These are phyloP conservation scores for Sebastes jordani DNA, from an alignment of 2,797 vertebrate species.

Conservation along the genomic window DNA sequence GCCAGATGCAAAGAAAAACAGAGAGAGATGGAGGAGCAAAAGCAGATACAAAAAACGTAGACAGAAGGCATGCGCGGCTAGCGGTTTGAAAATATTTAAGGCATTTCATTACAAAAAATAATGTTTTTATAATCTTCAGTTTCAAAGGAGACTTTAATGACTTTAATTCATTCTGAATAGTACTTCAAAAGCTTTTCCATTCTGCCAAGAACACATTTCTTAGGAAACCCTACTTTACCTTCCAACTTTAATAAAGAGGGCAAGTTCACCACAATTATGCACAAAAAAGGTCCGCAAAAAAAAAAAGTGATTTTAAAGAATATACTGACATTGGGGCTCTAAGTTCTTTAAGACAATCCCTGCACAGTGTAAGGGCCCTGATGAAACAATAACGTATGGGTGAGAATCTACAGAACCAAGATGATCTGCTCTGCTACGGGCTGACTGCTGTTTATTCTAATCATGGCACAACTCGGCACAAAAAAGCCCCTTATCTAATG, in stretches of 20 bases:
- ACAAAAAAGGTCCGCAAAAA: constrained; percentile 17
- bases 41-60: constrained; percentile 4
- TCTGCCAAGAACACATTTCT: constrained; percentile 23
- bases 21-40: neutral
- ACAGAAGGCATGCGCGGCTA: neutral
- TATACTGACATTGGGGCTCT: constrained; percentile 15
- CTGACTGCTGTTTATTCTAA: constrained; percentile 56
- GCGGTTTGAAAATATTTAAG: neutral
- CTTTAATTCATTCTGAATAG: constrained; percentile 6
- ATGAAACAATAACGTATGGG: constrained; percentile 17
- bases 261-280: neutral
- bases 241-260: neutral
- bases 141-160: constrained; percentile 43
- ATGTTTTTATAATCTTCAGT: constrained; percentile 28
- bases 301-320: constrained; percentile 34
- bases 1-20: constrained; percentile 19
- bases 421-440: constrained; percentile 29
- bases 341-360: constrained; percentile 12
- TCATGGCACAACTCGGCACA: constrained; percentile 45
- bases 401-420: constrained; percentile 18
- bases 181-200: constrained; percentile 11
- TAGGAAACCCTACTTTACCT: constrained; percentile 14
- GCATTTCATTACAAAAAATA: constrained; percentile 5
- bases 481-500: constrained; percentile 59
- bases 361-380: neutral